phyloP scores from a whole-genome alignment of 2,113 vertebrate species.

The Neolamprologus kungweensis region DNA sequence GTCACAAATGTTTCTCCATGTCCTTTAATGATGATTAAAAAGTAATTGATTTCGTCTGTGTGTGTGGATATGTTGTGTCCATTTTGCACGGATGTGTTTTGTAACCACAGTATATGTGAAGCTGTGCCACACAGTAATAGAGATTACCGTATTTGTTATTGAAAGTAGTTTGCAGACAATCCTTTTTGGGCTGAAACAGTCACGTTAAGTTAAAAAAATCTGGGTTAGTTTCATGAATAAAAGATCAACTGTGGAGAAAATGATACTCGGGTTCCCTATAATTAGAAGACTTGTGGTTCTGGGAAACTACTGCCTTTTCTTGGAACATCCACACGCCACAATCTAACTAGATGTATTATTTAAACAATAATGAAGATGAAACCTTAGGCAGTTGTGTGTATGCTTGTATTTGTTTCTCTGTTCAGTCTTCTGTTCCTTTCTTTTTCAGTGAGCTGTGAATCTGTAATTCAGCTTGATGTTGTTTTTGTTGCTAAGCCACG shows the following conservation, averaged over 20 bases:
- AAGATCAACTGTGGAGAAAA: slow-evolving; percentile 21
- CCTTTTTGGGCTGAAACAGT: neutral
- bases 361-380: neutral
- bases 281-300: slow-evolving; percentile 10
- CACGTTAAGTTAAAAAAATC: neutral
- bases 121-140: neutral
- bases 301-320: neutral
- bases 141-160: neutral
- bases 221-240: slow-evolving; percentile 37
- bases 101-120: neutral
- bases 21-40: neutral
- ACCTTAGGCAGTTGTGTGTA: neutral
- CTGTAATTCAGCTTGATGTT: slow-evolving; percentile 26
- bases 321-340: neutral
- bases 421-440: slow-evolving; percentile 7
- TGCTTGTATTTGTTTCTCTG: neutral
- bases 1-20: neutral
- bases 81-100: neutral
- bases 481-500: slow-evolving; percentile 56
- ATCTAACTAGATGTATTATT: neutral
- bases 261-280: slow-evolving; percentile 11
- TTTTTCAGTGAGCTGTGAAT: slow-evolving; percentile 7
- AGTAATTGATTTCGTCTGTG: neutral
- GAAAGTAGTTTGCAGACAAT: neutral
- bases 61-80: neutral